Evolutionary conservation across 2,888 invertebrate genomes (phyloP).

Genomic region (Osmoderma eremita): DNA sequence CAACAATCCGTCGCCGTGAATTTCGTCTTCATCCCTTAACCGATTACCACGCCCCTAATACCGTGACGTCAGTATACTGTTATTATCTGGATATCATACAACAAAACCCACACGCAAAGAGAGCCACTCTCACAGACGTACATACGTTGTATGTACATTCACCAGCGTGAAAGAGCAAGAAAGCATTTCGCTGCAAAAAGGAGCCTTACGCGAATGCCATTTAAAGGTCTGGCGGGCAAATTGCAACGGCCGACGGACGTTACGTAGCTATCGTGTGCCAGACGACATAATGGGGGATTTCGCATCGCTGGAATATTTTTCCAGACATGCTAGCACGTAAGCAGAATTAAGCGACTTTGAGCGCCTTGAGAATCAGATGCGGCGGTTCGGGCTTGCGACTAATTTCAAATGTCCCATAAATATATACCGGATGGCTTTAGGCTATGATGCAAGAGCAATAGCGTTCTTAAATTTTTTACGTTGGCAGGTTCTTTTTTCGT

Average conservation of each 20-base stretch:
- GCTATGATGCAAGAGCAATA: slow-evolving; percentile 25
- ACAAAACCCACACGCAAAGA: slow-evolving; percentile 21
- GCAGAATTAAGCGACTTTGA: slow-evolving; percentile 37
- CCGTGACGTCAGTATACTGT: slow-evolving; percentile 35
- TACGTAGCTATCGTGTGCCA: slow-evolving; percentile 27
- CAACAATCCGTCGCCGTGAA: slow-evolving; percentile 32
- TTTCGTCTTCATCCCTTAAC: slow-evolving; percentile 33
- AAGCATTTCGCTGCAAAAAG: slow-evolving; percentile 4
- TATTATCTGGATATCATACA: slow-evolving; percentile 38
- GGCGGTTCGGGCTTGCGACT: slow-evolving; percentile 25
- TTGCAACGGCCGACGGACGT: slow-evolving; percentile 9
- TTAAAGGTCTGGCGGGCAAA: background rate
- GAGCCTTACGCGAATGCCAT: background rate
- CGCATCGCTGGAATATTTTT: slow-evolving; percentile 30
- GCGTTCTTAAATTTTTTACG: slow-evolving; percentile 3
- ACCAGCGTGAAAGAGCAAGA: background rate
- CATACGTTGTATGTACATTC: too few species aligned
- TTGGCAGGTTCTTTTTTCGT: slow-evolving; percentile 12
- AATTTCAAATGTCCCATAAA: slow-evolving; percentile 36
- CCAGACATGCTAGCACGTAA: slow-evolving; percentile 30
- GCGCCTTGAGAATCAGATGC: slow-evolving; percentile 22
- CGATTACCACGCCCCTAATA: slow-evolving; percentile 37
- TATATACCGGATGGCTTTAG: slow-evolving; percentile 28
- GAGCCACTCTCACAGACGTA: background rate
- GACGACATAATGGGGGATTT: slow-evolving; percentile 32